A percentile compares a stretch with the other conserved stretches of the same genome.
These are phyloP conservation scores for Hypercompe scribonia DNA, from an alignment of 2,888 invertebrate species.

Conservation along the genomic window DNA sequence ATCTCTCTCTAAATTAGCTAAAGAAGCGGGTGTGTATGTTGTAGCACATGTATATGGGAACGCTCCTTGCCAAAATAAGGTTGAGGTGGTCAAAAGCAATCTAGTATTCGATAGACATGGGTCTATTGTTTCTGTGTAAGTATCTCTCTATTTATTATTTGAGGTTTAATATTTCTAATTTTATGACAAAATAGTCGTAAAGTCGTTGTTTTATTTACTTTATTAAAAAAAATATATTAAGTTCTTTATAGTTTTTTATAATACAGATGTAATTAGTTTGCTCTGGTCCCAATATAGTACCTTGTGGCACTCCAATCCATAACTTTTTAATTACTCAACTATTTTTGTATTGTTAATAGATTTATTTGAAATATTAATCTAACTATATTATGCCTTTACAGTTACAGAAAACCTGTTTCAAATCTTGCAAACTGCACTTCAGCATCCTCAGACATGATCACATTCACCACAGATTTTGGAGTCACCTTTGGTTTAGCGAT, in stretches of 20 bases:
- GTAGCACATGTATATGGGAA: slow-evolving; percentile 66
- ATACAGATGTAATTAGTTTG: background rate
- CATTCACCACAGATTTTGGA: slow-evolving; percentile 74
- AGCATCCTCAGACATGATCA: slow-evolving; percentile 42
- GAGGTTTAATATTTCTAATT: background rate
- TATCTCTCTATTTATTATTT: slow-evolving; percentile 28
- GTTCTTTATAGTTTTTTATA: too few species aligned
- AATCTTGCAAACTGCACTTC: slow-evolving; percentile 60
- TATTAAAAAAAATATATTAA: too few species aligned
- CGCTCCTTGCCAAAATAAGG: slow-evolving; percentile 54
- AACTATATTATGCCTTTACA: slow-evolving; percentile 34
- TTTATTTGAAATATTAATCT: background rate
- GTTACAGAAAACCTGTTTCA: slow-evolving; percentile 69
- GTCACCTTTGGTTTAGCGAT: slow-evolving; percentile 69
- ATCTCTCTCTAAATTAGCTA: slow-evolving; percentile 64
- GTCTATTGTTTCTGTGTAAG: slow-evolving; percentile 69
- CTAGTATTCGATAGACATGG: slow-evolving; percentile 74
- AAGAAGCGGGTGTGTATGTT: slow-evolving; percentile 63
- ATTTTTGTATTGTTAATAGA: background rate
- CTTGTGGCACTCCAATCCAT: background rate
- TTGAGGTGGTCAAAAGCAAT: slow-evolving; percentile 63
- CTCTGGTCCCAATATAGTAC: background rate
- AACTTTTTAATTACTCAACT: background rate
- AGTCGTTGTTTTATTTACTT: background rate
- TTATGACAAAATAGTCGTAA: background rate